A percentile compares a stretch with the other conserved stretches of the same genome.
These are phyloP conservation scores for Microcaecilia unicolor DNA, from an alignment of 2,797 vertebrate genomes.

Conservation along the genomic window DNA sequence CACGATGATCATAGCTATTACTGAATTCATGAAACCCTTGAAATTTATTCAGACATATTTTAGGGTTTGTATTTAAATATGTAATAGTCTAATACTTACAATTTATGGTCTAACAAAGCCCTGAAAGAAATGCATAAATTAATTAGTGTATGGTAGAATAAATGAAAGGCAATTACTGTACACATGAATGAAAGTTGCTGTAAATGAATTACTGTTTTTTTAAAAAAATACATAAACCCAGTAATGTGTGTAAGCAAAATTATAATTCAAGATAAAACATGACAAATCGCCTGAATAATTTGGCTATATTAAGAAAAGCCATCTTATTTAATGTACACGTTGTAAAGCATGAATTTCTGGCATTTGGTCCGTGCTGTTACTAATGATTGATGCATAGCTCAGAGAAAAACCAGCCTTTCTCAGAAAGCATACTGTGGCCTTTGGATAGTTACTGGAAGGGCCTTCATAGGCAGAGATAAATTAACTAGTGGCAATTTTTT, in stretches of 20 bases:
- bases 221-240: constrained; percentile 27
- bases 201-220: constrained; percentile 33
- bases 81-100: too few species aligned
- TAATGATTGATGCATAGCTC: constrained; percentile 7
- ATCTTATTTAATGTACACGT: constrained; percentile 16
- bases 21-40: not conserved
- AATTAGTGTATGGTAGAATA: constrained; percentile 14
- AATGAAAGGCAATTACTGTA: constrained; percentile 12
- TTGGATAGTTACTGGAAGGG: too few species aligned
- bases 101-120: constrained; percentile 5
- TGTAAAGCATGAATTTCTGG: constrained; percentile 15
- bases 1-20: constrained; percentile 8
- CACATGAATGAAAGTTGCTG: constrained; percentile 7
- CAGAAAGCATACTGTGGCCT: too few species aligned
- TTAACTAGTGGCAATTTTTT: too few species aligned
- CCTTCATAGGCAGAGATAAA: too few species aligned
- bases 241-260: constrained; percentile 27
- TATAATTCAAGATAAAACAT: constrained; percentile 31
- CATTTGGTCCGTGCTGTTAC: constrained; percentile 18
- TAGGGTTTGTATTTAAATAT: constrained; percentile 1
- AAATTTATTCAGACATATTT: not conserved
- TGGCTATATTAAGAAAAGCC: constrained; percentile 17
- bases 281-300: constrained; percentile 25
- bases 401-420: constrained; percentile 9
- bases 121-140: not conserved